Conservation (phyloP, 92 coral and sea anemone species). For the Epizoanthus illoricatus region DNA sequence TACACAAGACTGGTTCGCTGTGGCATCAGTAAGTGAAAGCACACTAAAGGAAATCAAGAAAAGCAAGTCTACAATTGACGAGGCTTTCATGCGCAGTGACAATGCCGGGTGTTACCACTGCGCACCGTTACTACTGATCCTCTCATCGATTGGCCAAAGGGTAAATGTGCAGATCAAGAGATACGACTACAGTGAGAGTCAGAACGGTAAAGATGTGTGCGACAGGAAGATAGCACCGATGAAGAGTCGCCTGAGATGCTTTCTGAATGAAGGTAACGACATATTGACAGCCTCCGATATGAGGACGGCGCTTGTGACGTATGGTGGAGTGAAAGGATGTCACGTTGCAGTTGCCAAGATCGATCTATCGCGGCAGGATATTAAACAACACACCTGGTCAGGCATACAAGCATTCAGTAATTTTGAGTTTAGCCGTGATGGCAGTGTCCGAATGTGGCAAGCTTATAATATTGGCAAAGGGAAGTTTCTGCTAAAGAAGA, state of each 20-base stretch:
- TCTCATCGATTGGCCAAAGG: constrained; percentile 46
- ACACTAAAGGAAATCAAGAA: constrained; percentile 25
- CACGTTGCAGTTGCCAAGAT: constrained; percentile 48
- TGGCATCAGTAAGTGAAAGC: constrained; percentile 30
- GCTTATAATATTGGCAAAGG: constrained; percentile 53
- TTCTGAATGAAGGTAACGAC: constrained; percentile 55
- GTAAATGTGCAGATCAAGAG: constrained; percentile 45
- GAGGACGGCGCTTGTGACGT: constrained; percentile 62
- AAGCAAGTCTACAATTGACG: constrained; percentile 15
- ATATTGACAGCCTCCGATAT: constrained; percentile 61
- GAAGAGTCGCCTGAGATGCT: constrained; percentile 63
- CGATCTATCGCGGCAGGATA: constrained; percentile 46
- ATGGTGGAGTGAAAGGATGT: constrained; percentile 66
- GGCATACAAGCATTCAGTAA: constrained; percentile 57
- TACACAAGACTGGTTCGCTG: constrained; percentile 29
- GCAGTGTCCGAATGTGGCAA: constrained; percentile 46
- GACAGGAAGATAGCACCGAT: constrained; percentile 65
- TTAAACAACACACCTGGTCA: constrained; percentile 53
- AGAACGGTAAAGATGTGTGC: constrained; percentile 58
- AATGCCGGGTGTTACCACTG: constrained; percentile 54
- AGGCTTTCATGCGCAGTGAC: constrained; percentile 22
- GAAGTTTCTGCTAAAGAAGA: constrained; percentile 30
- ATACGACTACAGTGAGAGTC: constrained; percentile 60
- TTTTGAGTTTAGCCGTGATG: constrained; percentile 43
- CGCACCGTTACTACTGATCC: constrained; percentile 49